Evolutionary conservation across 2,113 vertebrate genomes (phyloP).

Genomic region (Poeciliopsis prolifica): DNA sequence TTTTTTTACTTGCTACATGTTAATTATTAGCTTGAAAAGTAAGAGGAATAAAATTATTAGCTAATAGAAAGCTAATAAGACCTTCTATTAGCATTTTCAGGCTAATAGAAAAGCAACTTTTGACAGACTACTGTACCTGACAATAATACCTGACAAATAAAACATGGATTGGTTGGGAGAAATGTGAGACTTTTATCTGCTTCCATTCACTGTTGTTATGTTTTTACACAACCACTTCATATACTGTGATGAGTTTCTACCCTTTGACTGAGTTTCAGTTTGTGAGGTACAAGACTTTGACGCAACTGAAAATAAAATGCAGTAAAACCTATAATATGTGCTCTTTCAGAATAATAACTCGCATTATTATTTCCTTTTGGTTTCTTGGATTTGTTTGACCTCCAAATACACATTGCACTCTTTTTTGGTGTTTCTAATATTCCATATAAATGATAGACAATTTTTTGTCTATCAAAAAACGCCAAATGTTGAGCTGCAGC

Average conservation of each 20-base stretch:
- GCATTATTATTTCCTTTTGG: neutral
- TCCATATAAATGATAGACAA: constrained; percentile 3
- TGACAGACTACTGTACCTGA: neutral
- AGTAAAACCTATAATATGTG: neutral
- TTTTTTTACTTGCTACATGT: neutral
- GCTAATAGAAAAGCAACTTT: neutral
- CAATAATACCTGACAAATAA: neutral
- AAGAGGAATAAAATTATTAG: too few relatives aligned
- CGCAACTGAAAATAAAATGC: neutral
- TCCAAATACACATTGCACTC: neutral
- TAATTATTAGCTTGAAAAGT: neutral
- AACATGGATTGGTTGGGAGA: neutral
- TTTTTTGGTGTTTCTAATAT: neutral
- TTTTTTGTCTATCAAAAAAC: constrained; percentile 14
- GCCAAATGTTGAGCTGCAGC: constrained; percentile 25
- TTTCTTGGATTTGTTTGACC: constrained; percentile 1
- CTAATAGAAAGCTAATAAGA: too few relatives aligned
- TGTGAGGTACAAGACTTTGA: neutral
- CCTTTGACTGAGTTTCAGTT: neutral
- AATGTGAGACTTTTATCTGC: neutral
- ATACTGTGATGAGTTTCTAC: neutral
- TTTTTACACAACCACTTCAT: neutral
- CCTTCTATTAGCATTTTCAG: too few relatives aligned
- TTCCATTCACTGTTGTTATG: neutral
- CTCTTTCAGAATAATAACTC: neutral